Conservation (phyloP, 2,797 vertebrate species). For the Melanotaenia pygmaea region DNA sequence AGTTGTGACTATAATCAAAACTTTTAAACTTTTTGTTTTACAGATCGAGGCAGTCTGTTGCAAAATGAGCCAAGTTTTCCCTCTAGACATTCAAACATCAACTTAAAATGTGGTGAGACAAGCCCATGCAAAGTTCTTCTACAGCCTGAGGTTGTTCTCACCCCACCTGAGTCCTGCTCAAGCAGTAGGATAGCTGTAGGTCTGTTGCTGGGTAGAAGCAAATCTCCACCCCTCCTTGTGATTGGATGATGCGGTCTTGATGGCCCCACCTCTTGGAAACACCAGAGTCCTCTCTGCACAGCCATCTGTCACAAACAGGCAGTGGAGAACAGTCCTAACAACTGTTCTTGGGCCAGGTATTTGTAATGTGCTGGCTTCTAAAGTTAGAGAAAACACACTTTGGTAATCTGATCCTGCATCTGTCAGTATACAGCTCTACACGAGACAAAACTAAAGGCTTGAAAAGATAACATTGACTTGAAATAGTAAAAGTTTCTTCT, state of each 20-base stretch:
- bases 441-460: not conserved
- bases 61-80: conserved; percentile 1
- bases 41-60: not conserved
- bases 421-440: not conserved
- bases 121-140: conserved; percentile 41
- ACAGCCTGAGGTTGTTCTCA: conserved; percentile 43
- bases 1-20: conserved; percentile 1
- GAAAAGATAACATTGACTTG: not conserved
- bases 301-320: conserved; percentile 59
- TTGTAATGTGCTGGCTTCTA: conserved; percentile 49
- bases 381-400: conserved; percentile 49
- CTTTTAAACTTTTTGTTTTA: not conserved
- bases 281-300: conserved; percentile 53
- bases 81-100: conserved; percentile 12
- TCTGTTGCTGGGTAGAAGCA: conserved; percentile 81
- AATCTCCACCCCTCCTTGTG: conserved; percentile 77
- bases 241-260: conserved; percentile 64
- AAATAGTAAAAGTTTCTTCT: not conserved
- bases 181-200: conserved; percentile 52
- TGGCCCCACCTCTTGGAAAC: conserved; percentile 62
- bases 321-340: conserved; percentile 36
- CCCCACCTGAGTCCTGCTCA: conserved; percentile 67
- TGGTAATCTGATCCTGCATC: conserved; percentile 42
- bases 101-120: conserved; percentile 40
- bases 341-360: conserved; percentile 63